A percentile compares a stretch with the other conserved stretches of the same genome.
These are phyloP conservation scores for Mellilla xanthometata DNA, from an alignment of 2,888 invertebrate species.

Conservation along the genomic window DNA sequence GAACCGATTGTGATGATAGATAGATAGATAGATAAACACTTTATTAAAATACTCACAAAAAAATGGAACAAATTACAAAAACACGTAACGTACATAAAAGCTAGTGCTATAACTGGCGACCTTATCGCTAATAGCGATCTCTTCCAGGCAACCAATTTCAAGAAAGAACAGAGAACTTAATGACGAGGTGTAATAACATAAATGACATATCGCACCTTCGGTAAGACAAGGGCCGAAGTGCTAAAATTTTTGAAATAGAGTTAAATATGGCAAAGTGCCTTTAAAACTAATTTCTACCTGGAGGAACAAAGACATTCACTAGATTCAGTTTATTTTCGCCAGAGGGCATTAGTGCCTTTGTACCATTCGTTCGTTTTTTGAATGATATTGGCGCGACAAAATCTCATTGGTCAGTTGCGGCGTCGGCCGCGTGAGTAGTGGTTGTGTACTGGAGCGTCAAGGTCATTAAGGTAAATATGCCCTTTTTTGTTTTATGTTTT, in stretches of 20 bases:
- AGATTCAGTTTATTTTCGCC: conserved; percentile 4
- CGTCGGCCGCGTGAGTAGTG: conserved; percentile 5
- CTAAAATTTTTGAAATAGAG: not conserved
- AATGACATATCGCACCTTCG: not conserved
- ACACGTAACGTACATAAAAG: too few species aligned
- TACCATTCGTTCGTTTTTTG: conserved; percentile 2
- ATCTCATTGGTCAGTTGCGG: conserved; percentile 12
- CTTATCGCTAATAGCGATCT: too few species aligned
- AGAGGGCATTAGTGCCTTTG: conserved; percentile 2
- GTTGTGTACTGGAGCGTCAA: conserved; percentile 3
- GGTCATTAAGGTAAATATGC: conserved; percentile 6
- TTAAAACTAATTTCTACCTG: not conserved
- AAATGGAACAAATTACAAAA: too few species aligned
- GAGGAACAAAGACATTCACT: not conserved
- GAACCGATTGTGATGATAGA: too few species aligned
- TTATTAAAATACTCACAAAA: too few species aligned
- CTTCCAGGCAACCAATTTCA: too few species aligned
- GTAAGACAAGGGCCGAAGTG: not conserved
- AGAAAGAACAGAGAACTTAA: too few species aligned
- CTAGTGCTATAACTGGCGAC: too few species aligned
- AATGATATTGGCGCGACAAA: conserved; percentile 8
- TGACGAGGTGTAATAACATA: too few species aligned
- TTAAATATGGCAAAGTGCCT: not conserved
- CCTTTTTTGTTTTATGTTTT: conserved; percentile 6
- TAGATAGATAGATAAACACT: too few species aligned